Base-by-base conservation (phyloP, 2,113 vertebrate species). In the Dipodomys ordii region DNA sequence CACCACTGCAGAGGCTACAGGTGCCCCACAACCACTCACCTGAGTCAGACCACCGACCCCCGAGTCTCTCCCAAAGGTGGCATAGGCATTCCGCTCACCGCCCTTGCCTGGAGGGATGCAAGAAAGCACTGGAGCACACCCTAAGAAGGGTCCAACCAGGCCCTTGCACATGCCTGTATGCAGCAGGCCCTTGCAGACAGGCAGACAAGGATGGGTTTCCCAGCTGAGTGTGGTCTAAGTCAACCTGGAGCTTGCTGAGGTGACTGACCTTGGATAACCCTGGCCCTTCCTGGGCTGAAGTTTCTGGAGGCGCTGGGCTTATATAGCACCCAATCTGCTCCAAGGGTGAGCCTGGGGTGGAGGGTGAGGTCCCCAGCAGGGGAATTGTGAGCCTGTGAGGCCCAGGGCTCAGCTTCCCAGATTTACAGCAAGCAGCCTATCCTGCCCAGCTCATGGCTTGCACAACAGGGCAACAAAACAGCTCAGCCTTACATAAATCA, bases 1-100 rank as follows among this genome's bases (percentile, higher is more conserved):
- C 23, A 64, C 62, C n/a, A 39, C 35, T 44, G 35, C 32, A 10
- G 6, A 10, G 25, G 68, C 15, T 35, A 16, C 25, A 35, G n/a
- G 0, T 1, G 27, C 60, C 60, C 73, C 19, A 19, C 71, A 27
- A 27, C 20, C 32, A 46, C 7, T 98, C 97, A 99, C 98, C 98
- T 98, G 98, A 89, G 97, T 98, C 60, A 99, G 89, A 49, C 97
- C 81, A 2, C 98, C 95, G 39, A 98, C 98, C 35, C 98, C 97
- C 18, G 99, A 86, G 81, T 99, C 99, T 97, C 99, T 98, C 96
- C 98, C 98, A 9, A 99, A 99, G 0, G 99, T 96, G 83, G 98
- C 94, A 87, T 99, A 99, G 0, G 99, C 81, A 44, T 98, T 97
- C 93, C 99, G 98, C 96, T 99, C 99, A 8, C 98, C 95, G 78